Evolutionary conservation across 1,140 invertebrate genomes (phyloP).

Genomic region (Drosophila gunungcola): DNA sequence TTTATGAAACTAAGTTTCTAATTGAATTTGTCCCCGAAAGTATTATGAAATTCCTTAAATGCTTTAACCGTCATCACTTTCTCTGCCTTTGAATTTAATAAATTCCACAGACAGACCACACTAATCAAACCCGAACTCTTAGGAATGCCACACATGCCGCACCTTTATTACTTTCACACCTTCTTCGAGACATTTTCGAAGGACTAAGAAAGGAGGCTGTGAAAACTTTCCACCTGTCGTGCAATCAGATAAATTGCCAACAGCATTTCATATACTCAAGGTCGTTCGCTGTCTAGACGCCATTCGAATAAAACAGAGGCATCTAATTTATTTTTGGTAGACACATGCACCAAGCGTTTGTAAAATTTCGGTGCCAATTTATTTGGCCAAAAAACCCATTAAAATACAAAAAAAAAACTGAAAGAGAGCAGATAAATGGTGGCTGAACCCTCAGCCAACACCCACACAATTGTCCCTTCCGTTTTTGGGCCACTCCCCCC

Average conservation of each 20-base stretch:
- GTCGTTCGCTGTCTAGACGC: slow-evolving; percentile 68
- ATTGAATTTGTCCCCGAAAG: background rate
- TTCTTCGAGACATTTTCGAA: slow-evolving; percentile 3
- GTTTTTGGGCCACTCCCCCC: slow-evolving; percentile 21
- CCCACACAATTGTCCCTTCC: slow-evolving; percentile 57
- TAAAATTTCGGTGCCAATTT: slow-evolving; percentile 65
- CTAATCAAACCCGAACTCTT: slow-evolving; percentile 9
- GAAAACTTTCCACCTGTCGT: slow-evolving; percentile 32
- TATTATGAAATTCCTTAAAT: slow-evolving; percentile 7
- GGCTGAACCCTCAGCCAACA: slow-evolving; percentile 28
- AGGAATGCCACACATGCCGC: slow-evolving; percentile 22
- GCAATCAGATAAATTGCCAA: slow-evolving; percentile 51
- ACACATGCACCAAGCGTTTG: slow-evolving; percentile 43
- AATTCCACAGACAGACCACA: slow-evolving; percentile 26
- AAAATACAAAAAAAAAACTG: slow-evolving; percentile 26
- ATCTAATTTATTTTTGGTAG: slow-evolving; percentile 63
- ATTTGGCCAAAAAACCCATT: slow-evolving; percentile 58
- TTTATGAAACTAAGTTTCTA: background rate
- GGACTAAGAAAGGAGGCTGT: background rate
- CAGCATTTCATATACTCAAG: slow-evolving; percentile 45
- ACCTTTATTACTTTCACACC: slow-evolving; percentile 25
- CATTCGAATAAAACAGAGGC: slow-evolving; percentile 13
- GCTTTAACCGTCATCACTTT: background rate
- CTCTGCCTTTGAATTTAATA: background rate
- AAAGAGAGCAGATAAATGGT: slow-evolving; percentile 31